A percentile compares a stretch with the other conserved stretches of the same genome.
Evolutionary conservation across 2,113 vertebrate species (phyloP).

Genomic region (Oophaga pumilio): DNA sequence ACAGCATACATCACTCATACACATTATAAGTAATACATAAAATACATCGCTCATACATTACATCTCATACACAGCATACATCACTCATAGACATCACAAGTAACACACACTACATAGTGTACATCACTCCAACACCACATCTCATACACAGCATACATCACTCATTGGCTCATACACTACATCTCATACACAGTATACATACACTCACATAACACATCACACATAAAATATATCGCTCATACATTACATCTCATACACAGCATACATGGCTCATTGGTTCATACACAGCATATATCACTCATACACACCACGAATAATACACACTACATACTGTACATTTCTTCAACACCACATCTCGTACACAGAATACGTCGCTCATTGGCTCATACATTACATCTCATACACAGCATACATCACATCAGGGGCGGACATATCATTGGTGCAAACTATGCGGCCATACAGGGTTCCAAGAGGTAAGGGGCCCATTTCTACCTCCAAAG

Average conservation of each 20-base stretch:
- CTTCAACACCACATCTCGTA: not conserved
- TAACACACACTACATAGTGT: not conserved
- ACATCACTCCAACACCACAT: not conserved
- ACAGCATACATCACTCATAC: not conserved
- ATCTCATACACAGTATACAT: too few relatives aligned
- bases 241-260: not conserved
- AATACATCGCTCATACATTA: not conserved
- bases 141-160: not conserved
- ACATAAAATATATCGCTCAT: not conserved
- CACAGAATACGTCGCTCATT: not conserved
- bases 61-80: too few relatives aligned
- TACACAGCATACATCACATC: too few relatives aligned
- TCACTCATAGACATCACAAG: not conserved
- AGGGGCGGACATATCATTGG: too few relatives aligned
- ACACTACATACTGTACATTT: too few relatives aligned
- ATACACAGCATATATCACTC: too few relatives aligned
- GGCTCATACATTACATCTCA: not conserved
- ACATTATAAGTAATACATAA: not conserved
- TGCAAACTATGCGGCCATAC: too few relatives aligned
- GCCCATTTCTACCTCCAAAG: too few relatives aligned
- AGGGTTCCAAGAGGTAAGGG: too few relatives aligned
- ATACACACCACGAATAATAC: too few relatives aligned
- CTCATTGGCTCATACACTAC: too few relatives aligned
- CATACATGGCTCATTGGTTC: not conserved
- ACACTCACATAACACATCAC: not conserved